Percentiles rank a stretch among this genome's conserved stretches.
Evolutionary conservation across 2,797 vertebrate genomes (phyloP).

Genomic region (Helicolenus hilgendorfi): DNA sequence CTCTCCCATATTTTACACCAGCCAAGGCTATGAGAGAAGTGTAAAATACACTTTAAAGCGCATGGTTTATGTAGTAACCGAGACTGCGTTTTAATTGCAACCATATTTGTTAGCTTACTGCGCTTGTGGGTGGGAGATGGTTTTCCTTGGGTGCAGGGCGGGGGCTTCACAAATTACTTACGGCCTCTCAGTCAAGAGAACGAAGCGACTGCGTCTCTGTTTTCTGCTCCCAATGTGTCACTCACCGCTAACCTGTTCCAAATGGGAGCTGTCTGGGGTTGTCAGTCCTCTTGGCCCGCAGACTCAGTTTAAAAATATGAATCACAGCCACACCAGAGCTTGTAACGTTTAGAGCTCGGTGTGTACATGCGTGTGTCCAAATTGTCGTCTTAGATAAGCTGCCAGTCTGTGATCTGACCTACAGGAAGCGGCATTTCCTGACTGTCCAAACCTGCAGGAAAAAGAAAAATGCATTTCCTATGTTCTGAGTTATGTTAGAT

Average conservation of each 20-base stretch:
- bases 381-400: constrained; percentile 54
- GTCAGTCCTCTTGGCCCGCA: constrained; percentile 30
- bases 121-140: constrained; percentile 50
- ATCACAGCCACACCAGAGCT: constrained; percentile 41
- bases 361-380: constrained; percentile 1
- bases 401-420: constrained; percentile 39
- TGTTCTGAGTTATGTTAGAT: constrained; percentile 5
- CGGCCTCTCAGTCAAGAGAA: constrained; percentile 17
- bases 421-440: constrained; percentile 75
- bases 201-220: constrained; percentile 16
- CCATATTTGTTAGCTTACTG: constrained; percentile 62
- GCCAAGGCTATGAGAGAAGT: not conserved
- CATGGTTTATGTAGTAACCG: constrained; percentile 38
- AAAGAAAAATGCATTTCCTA: not conserved
- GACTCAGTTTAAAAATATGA: constrained; percentile 47
- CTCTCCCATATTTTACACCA: constrained; percentile 40
- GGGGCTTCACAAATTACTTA: constrained; percentile 49
- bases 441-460: constrained; percentile 15
- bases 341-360: constrained; percentile 8
- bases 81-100: constrained; percentile 70
- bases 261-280: constrained; percentile 34
- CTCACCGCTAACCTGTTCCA: constrained; percentile 51
- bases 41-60: constrained; percentile 44
- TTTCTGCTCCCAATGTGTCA: constrained; percentile 62
- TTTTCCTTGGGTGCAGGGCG: constrained; percentile 37